These are phyloP conservation scores for Sarcophaga variegata DNA, from an alignment of 2,888 invertebrate species.

Conservation along the genomic window DNA sequence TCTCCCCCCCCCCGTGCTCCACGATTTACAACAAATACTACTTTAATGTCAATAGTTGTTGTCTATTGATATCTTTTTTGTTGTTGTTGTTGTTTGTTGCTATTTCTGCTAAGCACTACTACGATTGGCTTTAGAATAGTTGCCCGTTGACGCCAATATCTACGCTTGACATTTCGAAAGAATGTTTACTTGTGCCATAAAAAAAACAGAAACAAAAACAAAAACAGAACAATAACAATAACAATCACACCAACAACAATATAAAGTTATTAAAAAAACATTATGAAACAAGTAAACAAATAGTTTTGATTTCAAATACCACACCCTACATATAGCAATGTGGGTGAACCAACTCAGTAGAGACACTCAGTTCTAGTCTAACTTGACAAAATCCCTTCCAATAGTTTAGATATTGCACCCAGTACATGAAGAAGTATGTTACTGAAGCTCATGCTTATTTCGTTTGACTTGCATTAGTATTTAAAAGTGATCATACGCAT, in stretches of 20 bases:
- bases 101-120: neutral
- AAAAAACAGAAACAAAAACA: slow-evolving; percentile 11
- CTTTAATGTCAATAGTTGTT: slow-evolving; percentile 14
- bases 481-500: too few relatives aligned
- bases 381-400: too few relatives aligned
- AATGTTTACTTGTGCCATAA: slow-evolving; percentile 44
- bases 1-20: neutral
- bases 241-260: neutral
- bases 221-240: neutral
- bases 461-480: too few relatives aligned
- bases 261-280: neutral
- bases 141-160: slow-evolving; percentile 41
- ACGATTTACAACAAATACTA: neutral
- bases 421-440: too few relatives aligned
- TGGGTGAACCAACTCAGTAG: too few relatives aligned
- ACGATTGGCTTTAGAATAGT: slow-evolving; percentile 22
- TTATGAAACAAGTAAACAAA: slow-evolving; percentile 22
- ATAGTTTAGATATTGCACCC: too few relatives aligned
- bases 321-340: neutral
- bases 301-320: neutral
- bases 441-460: too few relatives aligned
- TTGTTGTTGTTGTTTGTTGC: too few relatives aligned
- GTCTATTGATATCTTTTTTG: neutral
- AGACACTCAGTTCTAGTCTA: too few relatives aligned
- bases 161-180: slow-evolving; percentile 66